Percentiles rank a stretch among this genome's conserved stretches.
phyloP scores from a whole-genome alignment of 2,888 invertebrate genomes.

The Osmoderma eremita region DNA sequence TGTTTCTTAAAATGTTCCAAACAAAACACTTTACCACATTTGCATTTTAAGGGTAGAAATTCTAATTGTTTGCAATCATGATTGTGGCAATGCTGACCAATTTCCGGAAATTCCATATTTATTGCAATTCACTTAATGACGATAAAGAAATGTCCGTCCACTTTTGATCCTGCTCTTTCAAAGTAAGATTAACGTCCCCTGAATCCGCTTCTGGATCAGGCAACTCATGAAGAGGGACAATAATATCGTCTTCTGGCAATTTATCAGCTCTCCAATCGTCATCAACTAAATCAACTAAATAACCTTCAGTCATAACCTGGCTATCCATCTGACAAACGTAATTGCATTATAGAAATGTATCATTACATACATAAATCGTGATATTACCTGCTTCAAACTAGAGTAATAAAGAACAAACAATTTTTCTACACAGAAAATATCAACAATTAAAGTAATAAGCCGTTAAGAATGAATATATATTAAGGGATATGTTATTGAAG shows the following conservation, averaged over 20 bases:
- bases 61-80: slow-evolving; percentile 74
- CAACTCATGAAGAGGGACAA: slow-evolving; percentile 85
- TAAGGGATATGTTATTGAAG: too few species aligned
- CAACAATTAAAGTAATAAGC: neutral
- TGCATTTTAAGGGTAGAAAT: slow-evolving; percentile 76
- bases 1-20: slow-evolving; percentile 72
- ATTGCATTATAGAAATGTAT: neutral
- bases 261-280: slow-evolving; percentile 88
- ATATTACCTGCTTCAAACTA: neutral
- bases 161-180: slow-evolving; percentile 85
- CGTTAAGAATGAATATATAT: neutral
- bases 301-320: slow-evolving; percentile 78
- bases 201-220: slow-evolving; percentile 94
- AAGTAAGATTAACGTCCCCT: slow-evolving; percentile 88
- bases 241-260: slow-evolving; percentile 84
- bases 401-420: neutral
- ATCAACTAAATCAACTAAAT: slow-evolving; percentile 83
- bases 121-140: slow-evolving; percentile 67
- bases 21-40: slow-evolving; percentile 73
- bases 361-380: neutral
- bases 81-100: slow-evolving; percentile 74
- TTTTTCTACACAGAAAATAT: neutral
- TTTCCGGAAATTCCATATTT: slow-evolving; percentile 77
- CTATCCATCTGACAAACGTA: slow-evolving; percentile 67
- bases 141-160: slow-evolving; percentile 69